Evolutionary conservation across 2,888 invertebrate genomes (phyloP).

Genomic region (Oligia fasciuncula): DNA sequence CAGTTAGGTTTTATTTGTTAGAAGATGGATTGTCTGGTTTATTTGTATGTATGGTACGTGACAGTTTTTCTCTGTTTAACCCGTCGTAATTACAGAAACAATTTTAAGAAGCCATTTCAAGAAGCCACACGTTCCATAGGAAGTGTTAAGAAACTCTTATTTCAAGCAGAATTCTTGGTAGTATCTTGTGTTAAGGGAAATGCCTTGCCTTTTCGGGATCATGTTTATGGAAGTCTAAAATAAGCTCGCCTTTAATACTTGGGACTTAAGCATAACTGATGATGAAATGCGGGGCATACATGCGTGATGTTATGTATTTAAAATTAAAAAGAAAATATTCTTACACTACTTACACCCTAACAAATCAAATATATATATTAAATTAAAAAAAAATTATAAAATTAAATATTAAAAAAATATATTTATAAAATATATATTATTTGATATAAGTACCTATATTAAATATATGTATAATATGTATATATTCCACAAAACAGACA

Average conservation of each 20-base stretch:
- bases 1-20: slow-evolving; percentile 46
- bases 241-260: background rate
- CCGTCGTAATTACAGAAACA: too few species aligned
- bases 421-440: too few species aligned
- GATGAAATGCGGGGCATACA: background rate
- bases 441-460: too few species aligned
- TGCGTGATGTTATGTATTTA: background rate
- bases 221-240: background rate
- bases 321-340: background rate
- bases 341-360: background rate
- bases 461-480: too few species aligned
- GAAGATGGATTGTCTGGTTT: background rate
- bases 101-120: too few species aligned
- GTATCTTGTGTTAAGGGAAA: background rate
- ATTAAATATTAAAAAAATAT: too few species aligned
- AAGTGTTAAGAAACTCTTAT: background rate
- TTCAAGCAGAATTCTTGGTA: background rate
- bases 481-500: slow-evolving; percentile 18
- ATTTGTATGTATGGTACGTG: slow-evolving; percentile 24
- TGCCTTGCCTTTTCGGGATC: background rate
- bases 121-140: too few species aligned
- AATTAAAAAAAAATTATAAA: too few species aligned
- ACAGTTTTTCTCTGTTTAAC: background rate
- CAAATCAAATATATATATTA: too few species aligned
- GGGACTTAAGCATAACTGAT: too few species aligned